Evolutionary conservation across 2,797 vertebrate genomes (phyloP).

Genomic region (Falco novaeseelandiae): DNA sequence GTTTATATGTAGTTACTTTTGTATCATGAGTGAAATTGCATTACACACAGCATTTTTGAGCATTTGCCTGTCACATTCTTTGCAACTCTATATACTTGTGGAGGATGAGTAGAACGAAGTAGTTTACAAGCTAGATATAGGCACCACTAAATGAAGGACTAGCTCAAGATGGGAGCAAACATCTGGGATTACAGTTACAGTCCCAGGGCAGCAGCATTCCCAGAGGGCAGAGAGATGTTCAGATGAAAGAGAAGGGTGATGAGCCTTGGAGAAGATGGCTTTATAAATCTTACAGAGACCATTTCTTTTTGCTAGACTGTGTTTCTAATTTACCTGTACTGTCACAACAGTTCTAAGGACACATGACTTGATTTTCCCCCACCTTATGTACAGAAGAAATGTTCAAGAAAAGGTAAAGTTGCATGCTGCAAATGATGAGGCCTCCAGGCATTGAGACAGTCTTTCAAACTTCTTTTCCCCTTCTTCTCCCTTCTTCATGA

Average conservation of each 20-base stretch:
- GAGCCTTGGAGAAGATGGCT: background rate
- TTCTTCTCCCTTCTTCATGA: background rate
- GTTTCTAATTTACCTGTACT: background rate
- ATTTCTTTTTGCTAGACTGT: background rate
- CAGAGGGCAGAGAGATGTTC: background rate
- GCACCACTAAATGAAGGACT: background rate
- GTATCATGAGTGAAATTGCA: background rate
- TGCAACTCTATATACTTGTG: background rate
- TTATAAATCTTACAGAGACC: background rate
- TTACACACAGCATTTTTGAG: background rate
- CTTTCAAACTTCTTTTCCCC: background rate
- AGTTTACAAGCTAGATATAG: background rate
- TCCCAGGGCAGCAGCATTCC: background rate
- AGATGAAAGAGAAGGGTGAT: background rate
- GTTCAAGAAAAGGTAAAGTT: background rate
- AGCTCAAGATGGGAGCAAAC: background rate
- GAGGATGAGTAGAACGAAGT: background rate
- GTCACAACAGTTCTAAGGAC: background rate
- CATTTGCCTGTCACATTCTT: background rate
- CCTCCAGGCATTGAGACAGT: background rate
- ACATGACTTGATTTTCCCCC: background rate
- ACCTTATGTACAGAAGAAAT: background rate
- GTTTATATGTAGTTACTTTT: background rate
- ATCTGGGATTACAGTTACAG: background rate
- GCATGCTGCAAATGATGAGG: background rate